Evolutionary conservation across 2,797 vertebrate genomes (phyloP).

Genomic region (Bryconaethiops microstoma): DNA sequence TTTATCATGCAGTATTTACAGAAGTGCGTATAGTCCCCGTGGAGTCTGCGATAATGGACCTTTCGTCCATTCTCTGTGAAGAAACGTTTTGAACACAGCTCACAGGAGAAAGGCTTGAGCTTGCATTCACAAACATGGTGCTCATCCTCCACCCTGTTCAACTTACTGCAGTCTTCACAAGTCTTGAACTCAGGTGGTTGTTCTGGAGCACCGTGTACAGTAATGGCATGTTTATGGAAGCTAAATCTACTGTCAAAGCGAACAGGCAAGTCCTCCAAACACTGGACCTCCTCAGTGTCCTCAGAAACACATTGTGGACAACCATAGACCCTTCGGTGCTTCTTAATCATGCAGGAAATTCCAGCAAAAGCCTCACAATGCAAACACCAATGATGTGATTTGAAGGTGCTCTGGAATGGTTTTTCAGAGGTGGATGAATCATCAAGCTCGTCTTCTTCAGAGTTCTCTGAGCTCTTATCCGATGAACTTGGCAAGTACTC

Average conservation of each 20-base stretch:
- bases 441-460: not conserved
- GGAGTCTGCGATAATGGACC: constrained; percentile 23
- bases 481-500: not conserved
- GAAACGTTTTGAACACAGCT: constrained; percentile 12
- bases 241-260: not conserved
- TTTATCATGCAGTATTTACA: constrained; percentile 22
- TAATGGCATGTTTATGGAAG: constrained; percentile 20
- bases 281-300: not conserved
- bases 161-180: constrained; percentile 16
- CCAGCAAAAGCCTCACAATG: constrained; percentile 3
- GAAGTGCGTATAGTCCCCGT: constrained; percentile 9
- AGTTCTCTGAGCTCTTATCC: not conserved
- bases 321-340: constrained; percentile 6
- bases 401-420: not conserved
- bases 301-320: constrained; percentile 11
- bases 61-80: constrained; percentile 6
- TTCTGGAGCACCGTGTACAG: not conserved
- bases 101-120: not conserved
- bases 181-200: constrained; percentile 4
- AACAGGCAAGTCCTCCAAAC: constrained; percentile 15
- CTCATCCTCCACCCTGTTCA: constrained; percentile 4
- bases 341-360: not conserved
- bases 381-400: constrained; percentile 1
- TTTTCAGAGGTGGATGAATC: not conserved
- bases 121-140: constrained; percentile 12